Conservation (phyloP, 2,888 invertebrate species). For the Troides oblongomaculatus region DNA sequence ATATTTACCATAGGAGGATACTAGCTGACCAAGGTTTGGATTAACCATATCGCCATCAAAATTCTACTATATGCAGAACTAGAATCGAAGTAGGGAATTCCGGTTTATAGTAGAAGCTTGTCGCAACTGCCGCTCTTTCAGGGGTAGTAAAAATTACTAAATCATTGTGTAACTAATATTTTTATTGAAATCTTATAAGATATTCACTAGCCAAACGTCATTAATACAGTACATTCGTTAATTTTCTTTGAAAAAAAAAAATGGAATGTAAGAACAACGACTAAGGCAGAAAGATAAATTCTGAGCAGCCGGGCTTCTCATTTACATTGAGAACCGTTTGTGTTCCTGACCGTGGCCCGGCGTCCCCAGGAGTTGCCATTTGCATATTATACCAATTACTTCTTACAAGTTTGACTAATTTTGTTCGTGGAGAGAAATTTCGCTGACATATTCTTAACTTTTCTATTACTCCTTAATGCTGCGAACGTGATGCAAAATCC, state of each 20-base stretch:
- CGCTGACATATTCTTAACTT: conserved; percentile 12
- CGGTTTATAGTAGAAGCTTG: too few relatives aligned
- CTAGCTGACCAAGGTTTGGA: too few relatives aligned
- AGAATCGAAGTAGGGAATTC: too few relatives aligned
- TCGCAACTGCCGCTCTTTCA: too few relatives aligned
- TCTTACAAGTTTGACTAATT: conserved; percentile 66
- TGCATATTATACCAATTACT: conserved; percentile 72
- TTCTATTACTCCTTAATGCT: conserved; percentile 2
- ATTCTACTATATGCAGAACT: too few relatives aligned
- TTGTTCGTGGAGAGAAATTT: conserved; percentile 37
- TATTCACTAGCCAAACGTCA: not conserved
- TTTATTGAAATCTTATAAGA: too few relatives aligned
- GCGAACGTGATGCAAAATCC: not conserved
- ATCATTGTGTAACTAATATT: too few relatives aligned
- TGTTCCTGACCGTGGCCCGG: conserved; percentile 50
- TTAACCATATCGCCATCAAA: too few relatives aligned
- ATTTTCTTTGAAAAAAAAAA: conserved; percentile 2
- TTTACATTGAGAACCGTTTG: conserved; percentile 68
- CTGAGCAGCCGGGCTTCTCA: conserved; percentile 49
- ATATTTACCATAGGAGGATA: too few relatives aligned
- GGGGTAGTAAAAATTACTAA: too few relatives aligned
- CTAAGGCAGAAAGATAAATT: conserved; percentile 48
- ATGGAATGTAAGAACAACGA: not conserved
- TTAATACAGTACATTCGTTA: conserved; percentile 5
- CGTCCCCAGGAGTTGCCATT: conserved; percentile 54